Percentiles rank a stretch among this genome's conserved stretches.
Conservation (phyloP, 2,113 vertebrate genomes). For the Steatornis caripensis region DNA sequence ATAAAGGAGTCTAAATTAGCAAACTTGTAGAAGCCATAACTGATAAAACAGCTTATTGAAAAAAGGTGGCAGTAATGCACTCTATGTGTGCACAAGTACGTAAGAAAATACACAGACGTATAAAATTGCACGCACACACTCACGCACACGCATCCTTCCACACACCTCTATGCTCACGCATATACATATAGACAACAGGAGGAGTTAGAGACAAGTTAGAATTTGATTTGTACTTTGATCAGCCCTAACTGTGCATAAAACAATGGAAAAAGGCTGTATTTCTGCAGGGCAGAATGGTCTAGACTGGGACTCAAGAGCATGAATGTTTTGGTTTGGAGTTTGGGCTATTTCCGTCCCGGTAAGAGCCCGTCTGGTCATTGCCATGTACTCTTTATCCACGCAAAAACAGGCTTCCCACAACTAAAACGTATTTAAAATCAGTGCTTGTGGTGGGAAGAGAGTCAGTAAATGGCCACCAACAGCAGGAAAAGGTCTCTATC, state of each 20-base stretch:
- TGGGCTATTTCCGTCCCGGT: conserved; percentile 33
- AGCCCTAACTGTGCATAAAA: conserved; percentile 72
- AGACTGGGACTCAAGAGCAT: conserved; percentile 52
- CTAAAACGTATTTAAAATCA: conserved; percentile 69
- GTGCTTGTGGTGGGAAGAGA: conserved; percentile 74
- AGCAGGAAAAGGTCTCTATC: conserved; percentile 38
- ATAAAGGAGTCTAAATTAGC: conserved; percentile 95
- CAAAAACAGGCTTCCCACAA: conserved; percentile 70
- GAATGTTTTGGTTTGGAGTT: conserved; percentile 64
- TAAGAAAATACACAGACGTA: conserved; percentile 92
- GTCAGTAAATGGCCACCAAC: conserved; percentile 44
- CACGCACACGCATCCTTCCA: conserved; percentile 76
- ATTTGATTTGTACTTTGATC: conserved; percentile 77
- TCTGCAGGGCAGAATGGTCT: conserved; percentile 48
- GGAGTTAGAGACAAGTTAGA: conserved; percentile 84
- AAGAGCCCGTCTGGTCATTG: conserved; percentile 49
- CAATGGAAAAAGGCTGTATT: conserved; percentile 57
- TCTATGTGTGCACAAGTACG: conserved; percentile 92
- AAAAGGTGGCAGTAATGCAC: conserved; percentile 98
- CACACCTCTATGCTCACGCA: conserved; percentile 80
- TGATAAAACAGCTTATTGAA: conserved; percentile 97
- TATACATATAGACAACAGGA: conserved; percentile 84
- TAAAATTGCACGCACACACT: conserved; percentile 78
- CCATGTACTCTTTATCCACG: conserved; percentile 40
- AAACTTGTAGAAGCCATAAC: conserved; percentile 90